phyloP scores from a whole-genome alignment of 2,797 vertebrate species.

The Phylloscopus collybita region DNA sequence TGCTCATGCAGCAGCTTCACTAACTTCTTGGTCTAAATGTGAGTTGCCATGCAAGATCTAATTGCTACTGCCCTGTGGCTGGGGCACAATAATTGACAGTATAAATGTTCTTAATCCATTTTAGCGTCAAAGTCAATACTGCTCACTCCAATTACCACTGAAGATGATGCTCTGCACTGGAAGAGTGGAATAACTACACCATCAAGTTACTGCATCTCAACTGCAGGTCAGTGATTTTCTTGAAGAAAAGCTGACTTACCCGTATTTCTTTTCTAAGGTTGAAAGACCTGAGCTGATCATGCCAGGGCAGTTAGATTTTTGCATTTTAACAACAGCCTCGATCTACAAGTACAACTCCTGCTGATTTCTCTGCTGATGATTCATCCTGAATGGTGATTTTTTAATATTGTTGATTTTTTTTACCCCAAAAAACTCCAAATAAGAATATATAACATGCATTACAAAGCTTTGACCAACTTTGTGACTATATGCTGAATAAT shows the following conservation, averaged over 20 bases:
- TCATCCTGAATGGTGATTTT: not conserved
- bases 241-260: not conserved
- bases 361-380: not conserved
- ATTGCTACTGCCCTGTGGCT: not conserved
- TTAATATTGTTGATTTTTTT: not conserved
- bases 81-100: not conserved
- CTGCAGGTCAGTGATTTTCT: not conserved
- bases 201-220: not conserved
- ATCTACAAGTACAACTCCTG: not conserved
- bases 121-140: not conserved
- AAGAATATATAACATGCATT: not conserved
- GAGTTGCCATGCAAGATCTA: not conserved
- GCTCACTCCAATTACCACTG: not conserved
- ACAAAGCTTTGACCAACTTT: not conserved
- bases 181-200: not conserved
- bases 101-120: not conserved
- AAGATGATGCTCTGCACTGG: not conserved
- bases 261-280: not conserved
- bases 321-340: not conserved
- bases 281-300: not conserved
- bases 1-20: not conserved
- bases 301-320: not conserved
- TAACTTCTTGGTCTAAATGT: not conserved
- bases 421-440: rapidly evolving
- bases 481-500: not conserved